Evolutionary conservation across 2,888 invertebrate species (phyloP).

Genomic region (Aporophyla nigra): DNA sequence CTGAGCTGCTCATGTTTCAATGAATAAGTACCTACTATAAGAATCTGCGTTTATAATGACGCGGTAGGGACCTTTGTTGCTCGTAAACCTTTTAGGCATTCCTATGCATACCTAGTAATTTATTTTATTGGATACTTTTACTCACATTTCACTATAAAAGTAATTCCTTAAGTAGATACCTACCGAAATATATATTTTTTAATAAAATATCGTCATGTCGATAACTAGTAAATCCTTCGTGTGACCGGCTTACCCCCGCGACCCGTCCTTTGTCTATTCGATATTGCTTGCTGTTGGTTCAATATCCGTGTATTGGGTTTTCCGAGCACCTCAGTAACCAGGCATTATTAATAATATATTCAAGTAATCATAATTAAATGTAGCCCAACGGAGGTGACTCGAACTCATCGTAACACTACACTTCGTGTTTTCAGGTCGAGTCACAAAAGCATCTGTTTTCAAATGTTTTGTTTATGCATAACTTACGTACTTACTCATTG

Average conservation of each 20-base stretch:
- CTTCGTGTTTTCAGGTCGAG: constrained; percentile 5
- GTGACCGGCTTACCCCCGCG: too few relatives aligned
- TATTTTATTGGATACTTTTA: too few relatives aligned
- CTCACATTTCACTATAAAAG: too few relatives aligned
- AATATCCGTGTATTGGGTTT: not conserved
- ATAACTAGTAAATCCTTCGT: too few relatives aligned
- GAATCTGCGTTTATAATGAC: not conserved
- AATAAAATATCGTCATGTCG: too few relatives aligned
- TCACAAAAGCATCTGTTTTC: constrained; percentile 8
- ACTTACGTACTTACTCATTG: constrained; percentile 12
- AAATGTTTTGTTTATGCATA: constrained; percentile 37
- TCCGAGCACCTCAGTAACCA: not conserved
- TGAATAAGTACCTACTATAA: not conserved
- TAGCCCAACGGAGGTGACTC: not conserved
- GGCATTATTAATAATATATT: not conserved
- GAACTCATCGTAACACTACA: not conserved
- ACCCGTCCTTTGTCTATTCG: too few relatives aligned
- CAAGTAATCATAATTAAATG: not conserved
- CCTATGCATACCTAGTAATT: too few relatives aligned
- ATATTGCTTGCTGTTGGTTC: too few relatives aligned
- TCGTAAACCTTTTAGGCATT: not conserved
- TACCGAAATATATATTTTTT: too few relatives aligned
- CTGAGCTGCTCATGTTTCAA: not conserved
- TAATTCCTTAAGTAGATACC: too few relatives aligned
- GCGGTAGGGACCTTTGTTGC: not conserved